Evolutionary conservation across 2,113 vertebrate genomes (phyloP).

Genomic region (Cyprinodon variegatus): DNA sequence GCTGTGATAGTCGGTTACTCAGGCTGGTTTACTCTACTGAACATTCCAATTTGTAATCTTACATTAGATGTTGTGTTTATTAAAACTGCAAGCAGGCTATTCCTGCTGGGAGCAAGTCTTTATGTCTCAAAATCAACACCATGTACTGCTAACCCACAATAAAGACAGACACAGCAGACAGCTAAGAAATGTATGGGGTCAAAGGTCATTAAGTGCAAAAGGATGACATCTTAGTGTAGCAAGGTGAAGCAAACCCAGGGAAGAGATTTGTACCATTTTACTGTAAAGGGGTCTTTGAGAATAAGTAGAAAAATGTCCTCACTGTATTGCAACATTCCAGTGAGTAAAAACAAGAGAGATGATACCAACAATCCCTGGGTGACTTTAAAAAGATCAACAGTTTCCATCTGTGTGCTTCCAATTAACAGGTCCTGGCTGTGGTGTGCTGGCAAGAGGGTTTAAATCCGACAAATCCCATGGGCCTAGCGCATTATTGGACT

Average conservation of each 20-base stretch:
- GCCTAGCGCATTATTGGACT: neutral
- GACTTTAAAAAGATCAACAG: conserved; percentile 2
- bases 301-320: neutral
- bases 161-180: neutral
- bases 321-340: neutral
- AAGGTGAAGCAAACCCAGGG: neutral
- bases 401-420: conserved; percentile 1
- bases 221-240: neutral
- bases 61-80: too few relatives aligned
- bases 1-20: too few relatives aligned
- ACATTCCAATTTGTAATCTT: too few relatives aligned
- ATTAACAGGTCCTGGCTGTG: conserved; percentile 6
- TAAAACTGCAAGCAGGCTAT: too few relatives aligned
- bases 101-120: too few relatives aligned
- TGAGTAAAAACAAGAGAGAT: neutral
- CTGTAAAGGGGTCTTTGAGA: neutral
- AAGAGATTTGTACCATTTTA: neutral
- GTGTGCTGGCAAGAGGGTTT: neutral
- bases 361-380: neutral
- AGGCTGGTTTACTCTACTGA: too few relatives aligned
- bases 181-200: neutral
- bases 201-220: neutral
- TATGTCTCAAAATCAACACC: neutral
- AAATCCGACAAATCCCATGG: conserved; percentile 2
- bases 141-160: neutral